A percentile compares a stretch with the other conserved stretches of the same genome.
These are phyloP conservation scores for Camponotus vicinus DNA, from an alignment of 1,140 invertebrate species.

Conservation along the genomic window DNA sequence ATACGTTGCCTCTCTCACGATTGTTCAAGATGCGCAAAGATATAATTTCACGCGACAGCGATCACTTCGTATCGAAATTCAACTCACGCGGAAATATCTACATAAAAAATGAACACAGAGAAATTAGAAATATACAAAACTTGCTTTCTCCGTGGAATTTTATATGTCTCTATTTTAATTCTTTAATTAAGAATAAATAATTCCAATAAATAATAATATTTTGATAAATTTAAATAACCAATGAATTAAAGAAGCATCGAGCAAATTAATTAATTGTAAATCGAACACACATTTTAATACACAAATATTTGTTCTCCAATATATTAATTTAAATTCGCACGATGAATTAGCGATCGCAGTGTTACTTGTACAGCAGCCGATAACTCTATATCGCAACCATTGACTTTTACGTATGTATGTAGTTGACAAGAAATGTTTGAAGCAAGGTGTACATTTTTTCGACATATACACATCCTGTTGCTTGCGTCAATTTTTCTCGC, in stretches of 20 bases:
- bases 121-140: neutral
- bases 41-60: conserved; percentile 30
- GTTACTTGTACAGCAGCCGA: neutral
- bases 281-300: neutral
- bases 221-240: neutral
- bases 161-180: neutral
- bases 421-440: neutral
- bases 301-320: neutral
- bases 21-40: neutral
- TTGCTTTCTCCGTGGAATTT: neutral
- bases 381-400: neutral
- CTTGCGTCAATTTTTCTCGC: conserved; percentile 27
- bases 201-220: neutral
- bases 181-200: neutral
- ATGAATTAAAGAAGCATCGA: neutral
- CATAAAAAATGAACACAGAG: neutral
- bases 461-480: neutral
- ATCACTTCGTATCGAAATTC: conserved; percentile 17
- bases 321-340: conserved; percentile 1
- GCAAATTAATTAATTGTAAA: conserved; percentile 3
- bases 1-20: conserved; percentile 4
- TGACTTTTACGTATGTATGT: conserved; percentile 1
- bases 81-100: neutral
- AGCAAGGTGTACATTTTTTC: conserved; percentile 12
- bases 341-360: neutral